Evolutionary conservation across 2,888 invertebrate genomes (phyloP), one percentile per base, ranked within the genome.

Genomic region (Neuroscelio doddi): DNA sequence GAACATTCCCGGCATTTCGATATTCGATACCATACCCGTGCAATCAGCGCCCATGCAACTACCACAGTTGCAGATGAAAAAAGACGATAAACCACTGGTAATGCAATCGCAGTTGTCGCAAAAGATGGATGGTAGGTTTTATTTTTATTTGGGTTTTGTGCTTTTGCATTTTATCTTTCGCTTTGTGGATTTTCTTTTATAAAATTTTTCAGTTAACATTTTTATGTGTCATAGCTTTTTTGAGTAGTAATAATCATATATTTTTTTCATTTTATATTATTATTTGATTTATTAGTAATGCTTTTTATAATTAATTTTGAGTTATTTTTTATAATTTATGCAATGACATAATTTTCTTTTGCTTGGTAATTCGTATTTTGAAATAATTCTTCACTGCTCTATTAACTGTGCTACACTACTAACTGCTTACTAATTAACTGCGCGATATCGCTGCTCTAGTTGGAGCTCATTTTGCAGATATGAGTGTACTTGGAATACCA

Each of bases 1-100:
- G n/a, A 85, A 86, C 63, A 85, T 87, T 77, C 86, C 88, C 0
- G 75, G 76, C n/a, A 88, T 90, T 57, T 90, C 91, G 12, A 90
- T 91, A 72, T 91, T 91, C 74, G 91, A 91, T 74, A 89, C 90
- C 0, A 74, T 89, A 34, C 88, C 89, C 27, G 75, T 79, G 21
- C 68, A 75, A 9, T 68, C 73, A 17, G 75, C 78, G 84, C 78
- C 81, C 12, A 85, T 85, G 79, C 85, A 83, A 64, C 85, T 83
- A 66, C 86, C 75, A 73, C 80, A 84, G 82, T 85, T 87, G n/a
- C 79, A 85, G 12, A 88, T 88, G 68, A 89, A 89, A 71, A 90
- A 89, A 64, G 89, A 91, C 44, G 86, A 86, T n/a, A 62, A 62
- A 9, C 87, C 88, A 0, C 74, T 91, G 47, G 86, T 91, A 5